Percentiles rank a stretch among this genome's conserved stretches.
These are phyloP conservation scores for Hydrolagus colliei DNA, from an alignment of 2,797 vertebrate species.

Conservation along the genomic window DNA sequence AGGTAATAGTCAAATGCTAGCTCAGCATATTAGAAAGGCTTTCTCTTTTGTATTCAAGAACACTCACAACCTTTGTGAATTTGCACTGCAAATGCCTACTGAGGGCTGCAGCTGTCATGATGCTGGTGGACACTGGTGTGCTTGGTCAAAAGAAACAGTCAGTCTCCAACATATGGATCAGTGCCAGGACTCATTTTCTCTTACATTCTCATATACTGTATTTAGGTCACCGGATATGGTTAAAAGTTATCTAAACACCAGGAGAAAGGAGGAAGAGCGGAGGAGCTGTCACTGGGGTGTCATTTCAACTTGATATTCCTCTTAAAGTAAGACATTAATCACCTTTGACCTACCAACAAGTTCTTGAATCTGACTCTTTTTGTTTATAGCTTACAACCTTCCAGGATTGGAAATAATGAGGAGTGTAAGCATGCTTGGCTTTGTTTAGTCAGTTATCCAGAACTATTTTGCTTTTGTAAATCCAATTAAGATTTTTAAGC, in stretches of 20 bases:
- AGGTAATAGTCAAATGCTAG: neutral
- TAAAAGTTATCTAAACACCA: neutral
- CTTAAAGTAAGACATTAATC: neutral
- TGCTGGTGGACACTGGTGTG: neutral
- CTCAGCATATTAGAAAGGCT: neutral
- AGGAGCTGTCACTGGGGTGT: neutral
- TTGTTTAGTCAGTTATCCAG: neutral
- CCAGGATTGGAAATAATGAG: neutral
- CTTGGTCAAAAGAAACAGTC: neutral
- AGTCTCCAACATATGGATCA: neutral
- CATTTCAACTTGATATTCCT: neutral
- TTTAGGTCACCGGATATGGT: neutral
- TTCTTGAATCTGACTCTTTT: neutral
- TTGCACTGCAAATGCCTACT: neutral
- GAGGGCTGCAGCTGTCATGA: neutral
- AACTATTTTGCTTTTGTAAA: constrained; percentile 5
- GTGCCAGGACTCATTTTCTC: neutral
- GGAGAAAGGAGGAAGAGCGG: neutral
- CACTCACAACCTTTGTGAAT: neutral
- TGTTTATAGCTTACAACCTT: neutral
- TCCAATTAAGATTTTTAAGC: constrained; percentile 13
- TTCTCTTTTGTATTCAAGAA: neutral
- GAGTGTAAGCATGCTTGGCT: neutral
- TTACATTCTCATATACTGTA: neutral
- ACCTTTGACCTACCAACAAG: neutral